Evolutionary conservation across 2,797 vertebrate species (phyloP).

Genomic region (Phylloscopus collybita): DNA sequence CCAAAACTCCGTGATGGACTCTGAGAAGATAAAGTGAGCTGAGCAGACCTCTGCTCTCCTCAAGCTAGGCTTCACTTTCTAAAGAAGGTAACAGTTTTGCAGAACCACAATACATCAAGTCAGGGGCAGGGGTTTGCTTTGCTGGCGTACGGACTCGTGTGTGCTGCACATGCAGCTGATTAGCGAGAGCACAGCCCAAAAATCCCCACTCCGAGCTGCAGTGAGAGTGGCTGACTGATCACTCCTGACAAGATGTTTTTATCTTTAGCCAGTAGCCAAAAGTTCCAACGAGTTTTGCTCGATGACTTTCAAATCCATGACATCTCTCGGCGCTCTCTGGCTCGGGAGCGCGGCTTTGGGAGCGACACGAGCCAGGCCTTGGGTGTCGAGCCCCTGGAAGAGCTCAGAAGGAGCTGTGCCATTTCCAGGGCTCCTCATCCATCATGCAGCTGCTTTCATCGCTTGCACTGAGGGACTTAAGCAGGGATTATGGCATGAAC

Average conservation of each 20-base stretch:
- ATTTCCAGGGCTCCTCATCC: slow-evolving; percentile 42
- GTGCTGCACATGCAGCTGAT: background rate
- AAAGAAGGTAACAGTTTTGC: background rate
- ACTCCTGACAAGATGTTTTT: slow-evolving; percentile 25
- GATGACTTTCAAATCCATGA: background rate
- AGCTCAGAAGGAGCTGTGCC: background rate
- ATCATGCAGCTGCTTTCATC: slow-evolving; percentile 20
- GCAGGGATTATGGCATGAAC: slow-evolving; percentile 9
- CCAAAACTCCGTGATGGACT: background rate
- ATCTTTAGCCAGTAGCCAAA: slow-evolving; percentile 14
- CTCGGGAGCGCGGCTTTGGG: background rate
- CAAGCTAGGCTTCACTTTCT: background rate
- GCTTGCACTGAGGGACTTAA: background rate
- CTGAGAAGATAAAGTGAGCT: background rate
- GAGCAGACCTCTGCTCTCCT: background rate
- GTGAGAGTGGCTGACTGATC: background rate
- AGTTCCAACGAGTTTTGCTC: background rate
- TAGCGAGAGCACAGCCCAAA: background rate
- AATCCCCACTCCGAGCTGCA: background rate
- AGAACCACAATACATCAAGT: background rate
- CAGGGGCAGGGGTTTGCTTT: background rate
- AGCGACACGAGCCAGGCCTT: background rate
- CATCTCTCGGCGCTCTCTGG: background rate
- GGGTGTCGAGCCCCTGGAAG: background rate
- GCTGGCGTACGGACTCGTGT: background rate